Conservation (phyloP, 1,140 invertebrate species). For the Drosophila willistoni region DNA sequence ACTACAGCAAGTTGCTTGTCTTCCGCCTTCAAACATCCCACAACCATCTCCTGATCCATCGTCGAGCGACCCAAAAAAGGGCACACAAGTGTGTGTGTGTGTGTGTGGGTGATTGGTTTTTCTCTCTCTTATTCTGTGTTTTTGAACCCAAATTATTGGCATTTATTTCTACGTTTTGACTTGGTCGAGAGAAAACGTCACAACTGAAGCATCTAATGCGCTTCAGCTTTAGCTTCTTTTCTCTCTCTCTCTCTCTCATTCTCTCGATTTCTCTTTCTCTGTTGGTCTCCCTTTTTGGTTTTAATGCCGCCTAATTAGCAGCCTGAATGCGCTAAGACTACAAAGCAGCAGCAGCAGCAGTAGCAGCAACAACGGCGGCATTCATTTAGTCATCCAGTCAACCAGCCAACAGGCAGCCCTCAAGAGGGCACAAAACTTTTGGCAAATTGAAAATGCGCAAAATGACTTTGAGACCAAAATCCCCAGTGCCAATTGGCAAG, state of each 20-base stretch:
- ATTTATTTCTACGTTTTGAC: slow-evolving; percentile 80
- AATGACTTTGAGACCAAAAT: slow-evolving; percentile 77
- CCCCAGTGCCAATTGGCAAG: slow-evolving; percentile 75
- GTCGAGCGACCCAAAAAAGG: slow-evolving; percentile 49
- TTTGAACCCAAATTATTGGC: slow-evolving; percentile 74
- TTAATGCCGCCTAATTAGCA: slow-evolving; percentile 79
- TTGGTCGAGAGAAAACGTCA: slow-evolving; percentile 46
- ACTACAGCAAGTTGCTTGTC: slow-evolving; percentile 64
- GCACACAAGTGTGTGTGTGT: slow-evolving; percentile 29
- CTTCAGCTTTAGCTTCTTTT: slow-evolving; percentile 37
- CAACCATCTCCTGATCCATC: background rate
- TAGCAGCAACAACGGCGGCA: slow-evolving; percentile 42
- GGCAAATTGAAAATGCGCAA: slow-evolving; percentile 79
- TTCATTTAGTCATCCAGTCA: slow-evolving; percentile 25
- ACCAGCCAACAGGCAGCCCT: slow-evolving; percentile 25
- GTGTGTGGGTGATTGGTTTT: slow-evolving; percentile 76
- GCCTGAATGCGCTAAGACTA: slow-evolving; percentile 80
- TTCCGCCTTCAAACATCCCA: slow-evolving; percentile 11
- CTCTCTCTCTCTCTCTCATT: background rate
- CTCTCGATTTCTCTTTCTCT: slow-evolving; percentile 6
- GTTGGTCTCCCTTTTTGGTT: slow-evolving; percentile 22
- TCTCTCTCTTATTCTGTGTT: slow-evolving; percentile 34
- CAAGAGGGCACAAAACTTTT: slow-evolving; percentile 59
- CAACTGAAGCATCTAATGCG: slow-evolving; percentile 77
- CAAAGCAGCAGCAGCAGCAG: slow-evolving; percentile 65